Base-by-base conservation (phyloP, 2,888 invertebrate genomes). In the Dilophus febrilis region DNA sequence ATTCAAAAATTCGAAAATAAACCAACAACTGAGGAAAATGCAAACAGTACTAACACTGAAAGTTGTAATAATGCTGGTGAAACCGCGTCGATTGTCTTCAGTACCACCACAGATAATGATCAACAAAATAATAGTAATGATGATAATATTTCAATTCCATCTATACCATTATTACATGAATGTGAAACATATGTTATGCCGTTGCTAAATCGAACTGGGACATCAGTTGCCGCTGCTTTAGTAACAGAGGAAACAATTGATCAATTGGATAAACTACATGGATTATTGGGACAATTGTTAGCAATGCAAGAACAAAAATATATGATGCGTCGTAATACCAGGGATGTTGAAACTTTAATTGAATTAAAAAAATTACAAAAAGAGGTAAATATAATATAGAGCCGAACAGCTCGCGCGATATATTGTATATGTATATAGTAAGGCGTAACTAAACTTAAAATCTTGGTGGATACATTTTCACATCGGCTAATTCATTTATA, bases 231-330 rank as follows among this genome's bases (percentile, higher is more conserved):
- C 3, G 68, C 65, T 27, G 68, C 71, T 0, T 64, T 72, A 47
- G 70, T 70, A 14, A 69, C 74, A 0, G 63, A 74, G 11, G 74
- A 77, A 48, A 72, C 77, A 1, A 69, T 88, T 45, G 83, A 85
- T 51, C 84, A 87, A 51, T 58, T 88, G 37, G 84, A 83, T 48
- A 80, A 80, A 49, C 65, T 88, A 7, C 73, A 85, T 49, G 72
- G 74, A 44, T 60, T 88, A 27, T 68, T 87, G 58, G 82, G 86
- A 51, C 80, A 84, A 51, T 69, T 85, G 46, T 65, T 82, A 6
- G 71, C 72, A 32, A 59, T 85, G 29, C 70, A 77, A 46, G 76
- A 81, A 50, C 77, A 82, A 46, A 83, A 85, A 56, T 67, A 71
- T 1, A 69, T 70, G 45, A 63, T 84, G 18, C 71, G 79, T 41